Conservation (phyloP, 1,140 invertebrate genomes). For the Magallana gigas region DNA sequence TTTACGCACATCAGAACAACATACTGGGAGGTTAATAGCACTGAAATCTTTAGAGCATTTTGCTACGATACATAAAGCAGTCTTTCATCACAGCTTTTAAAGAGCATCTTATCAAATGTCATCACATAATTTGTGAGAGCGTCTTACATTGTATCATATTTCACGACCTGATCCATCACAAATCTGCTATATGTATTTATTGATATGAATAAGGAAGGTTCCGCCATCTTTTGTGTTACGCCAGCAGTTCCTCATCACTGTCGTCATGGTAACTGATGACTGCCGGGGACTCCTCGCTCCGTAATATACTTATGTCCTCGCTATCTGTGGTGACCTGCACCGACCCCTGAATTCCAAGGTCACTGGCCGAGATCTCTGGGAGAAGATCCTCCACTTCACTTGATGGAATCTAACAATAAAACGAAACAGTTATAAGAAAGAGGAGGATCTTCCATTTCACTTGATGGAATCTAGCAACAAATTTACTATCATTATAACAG, state of each 20-base stretch:
- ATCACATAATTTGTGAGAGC: too few relatives aligned
- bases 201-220: too few relatives aligned
- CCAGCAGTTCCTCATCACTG: conserved; percentile 70
- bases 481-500: not conserved
- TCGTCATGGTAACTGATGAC: conserved; percentile 67
- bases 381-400: conserved; percentile 38
- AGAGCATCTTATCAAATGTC: too few relatives aligned
- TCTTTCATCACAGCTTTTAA: too few relatives aligned
- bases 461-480: not conserved
- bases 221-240: conserved; percentile 41
- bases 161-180: too few relatives aligned
- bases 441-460: not conserved
- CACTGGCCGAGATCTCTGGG: not conserved
- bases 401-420: conserved; percentile 6
- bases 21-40: too few relatives aligned
- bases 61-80: too few relatives aligned
- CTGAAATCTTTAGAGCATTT: too few relatives aligned
- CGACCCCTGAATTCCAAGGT: not conserved
- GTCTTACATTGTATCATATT: too few relatives aligned
- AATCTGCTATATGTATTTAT: too few relatives aligned
- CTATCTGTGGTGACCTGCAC: conserved; percentile 47
- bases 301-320: conserved; percentile 58
- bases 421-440: not conserved
- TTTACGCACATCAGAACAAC: too few relatives aligned
- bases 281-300: conserved; percentile 47